These are phyloP conservation scores for Andrena camellia DNA, from an alignment of 2,888 invertebrate genomes.

Conservation along the genomic window DNA sequence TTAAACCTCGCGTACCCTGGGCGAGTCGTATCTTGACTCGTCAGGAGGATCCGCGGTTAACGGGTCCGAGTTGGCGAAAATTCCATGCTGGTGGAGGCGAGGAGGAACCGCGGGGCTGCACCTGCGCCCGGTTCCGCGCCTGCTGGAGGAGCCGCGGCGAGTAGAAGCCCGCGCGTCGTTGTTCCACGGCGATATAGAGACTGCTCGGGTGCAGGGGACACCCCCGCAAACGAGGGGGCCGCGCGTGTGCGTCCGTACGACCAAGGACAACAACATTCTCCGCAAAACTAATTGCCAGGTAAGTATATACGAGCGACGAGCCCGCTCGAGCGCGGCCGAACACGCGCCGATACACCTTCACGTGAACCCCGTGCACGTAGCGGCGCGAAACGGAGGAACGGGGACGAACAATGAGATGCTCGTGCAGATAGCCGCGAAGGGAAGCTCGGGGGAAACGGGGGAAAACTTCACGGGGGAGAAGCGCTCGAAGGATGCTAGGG, in stretches of 20 bases:
- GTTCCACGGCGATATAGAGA: slow-evolving; percentile 51
- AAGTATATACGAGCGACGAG: slow-evolving; percentile 80
- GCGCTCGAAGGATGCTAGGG: slow-evolving; percentile 15
- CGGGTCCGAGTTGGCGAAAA: slow-evolving; percentile 10
- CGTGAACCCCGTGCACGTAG: slow-evolving; percentile 30
- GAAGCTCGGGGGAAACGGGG: slow-evolving; percentile 18
- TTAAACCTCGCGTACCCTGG: neutral
- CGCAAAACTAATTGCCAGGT: slow-evolving; percentile 84
- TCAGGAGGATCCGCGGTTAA: neutral
- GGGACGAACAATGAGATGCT: slow-evolving; percentile 52
- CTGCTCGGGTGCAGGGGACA: slow-evolving; percentile 66
- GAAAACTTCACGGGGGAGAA: slow-evolving; percentile 15
- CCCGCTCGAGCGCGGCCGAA: slow-evolving; percentile 66
- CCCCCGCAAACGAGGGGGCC: slow-evolving; percentile 79
- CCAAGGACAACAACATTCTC: slow-evolving; percentile 85
- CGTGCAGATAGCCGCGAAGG: slow-evolving; percentile 25
- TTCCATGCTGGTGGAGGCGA: slow-evolving; percentile 27
- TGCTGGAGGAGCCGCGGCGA: slow-evolving; percentile 30
- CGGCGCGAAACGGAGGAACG: slow-evolving; percentile 30
- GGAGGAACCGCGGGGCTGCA: slow-evolving; percentile 33
- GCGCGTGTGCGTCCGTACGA: slow-evolving; percentile 75
- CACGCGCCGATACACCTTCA: slow-evolving; percentile 68
- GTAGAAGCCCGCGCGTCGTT: slow-evolving; percentile 45
- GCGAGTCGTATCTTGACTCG: neutral
- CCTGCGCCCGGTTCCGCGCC: slow-evolving; percentile 53